Evolutionary conservation across 2,888 invertebrate species (phyloP), one percentile per base, ranked within the genome.

Genomic region (Melanchra persicariae): DNA sequence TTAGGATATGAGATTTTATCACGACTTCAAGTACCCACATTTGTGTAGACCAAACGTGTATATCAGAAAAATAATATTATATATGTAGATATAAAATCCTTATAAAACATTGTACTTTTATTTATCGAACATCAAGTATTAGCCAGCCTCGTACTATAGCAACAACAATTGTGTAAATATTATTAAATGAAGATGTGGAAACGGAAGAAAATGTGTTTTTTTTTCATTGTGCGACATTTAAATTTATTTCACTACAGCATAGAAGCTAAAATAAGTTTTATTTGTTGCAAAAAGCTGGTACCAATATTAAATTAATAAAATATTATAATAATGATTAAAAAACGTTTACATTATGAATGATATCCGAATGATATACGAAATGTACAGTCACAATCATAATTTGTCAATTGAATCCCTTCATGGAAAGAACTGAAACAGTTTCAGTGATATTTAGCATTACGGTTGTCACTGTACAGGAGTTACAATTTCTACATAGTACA

Each of bases 71-170:
- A 60, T 70, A 34, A 58, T 72, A 66, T 58, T 67, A n/a, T 67
- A 66, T 74, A 74, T 74, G 62, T 77, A 64, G 70, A 73, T 83
- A 77, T 81, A 83, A 81, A 85, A 79, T 69, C 54, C 65, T 85
- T 81, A 81, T 77, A 83, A 85, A 81, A 83, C 74, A 85, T 84
- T 85, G 85, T 84, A 85, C 84, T 76, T 81, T 81, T 77, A 76
- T 65, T 80, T 77, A 77, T 77, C 64, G 74, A 76, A 70, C 77
- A 84, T 69, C 71, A 68, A 62, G 30, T 70, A 59, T 62, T 65
- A 61, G 63, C 70, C 73, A 79, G 71, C 67, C 60, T 76, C 61
- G 37, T 61, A 73, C 69, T 70, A 71, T 54, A 58, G 60, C 75
- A 80, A 78, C 75, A 80, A 78, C 62, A 66, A 58, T 60, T 69